Evolutionary conservation across 1,140 invertebrate species (phyloP).

Genomic region (Drosophila chauvacae): DNA sequence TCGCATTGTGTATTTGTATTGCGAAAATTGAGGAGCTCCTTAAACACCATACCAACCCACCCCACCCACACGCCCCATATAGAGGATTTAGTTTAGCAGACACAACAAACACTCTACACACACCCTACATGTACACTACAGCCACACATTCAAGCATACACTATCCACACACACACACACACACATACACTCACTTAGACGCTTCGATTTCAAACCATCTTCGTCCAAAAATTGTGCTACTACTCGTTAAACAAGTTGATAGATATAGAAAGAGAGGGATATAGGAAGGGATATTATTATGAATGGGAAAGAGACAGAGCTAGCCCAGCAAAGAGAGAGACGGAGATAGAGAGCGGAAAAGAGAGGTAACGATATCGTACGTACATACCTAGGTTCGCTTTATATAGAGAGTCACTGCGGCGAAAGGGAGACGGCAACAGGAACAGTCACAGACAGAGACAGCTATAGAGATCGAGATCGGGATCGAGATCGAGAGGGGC

Average conservation of each 20-base stretch:
- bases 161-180: not conserved
- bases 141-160: not conserved
- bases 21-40: slow-evolving; percentile 35
- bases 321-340: slow-evolving; percentile 4
- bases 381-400: slow-evolving; percentile 19
- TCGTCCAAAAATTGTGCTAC: slow-evolving; percentile 82
- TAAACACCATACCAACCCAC: slow-evolving; percentile 11
- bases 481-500: slow-evolving; percentile 3
- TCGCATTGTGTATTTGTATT: slow-evolving; percentile 36
- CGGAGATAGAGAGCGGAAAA: not conserved
- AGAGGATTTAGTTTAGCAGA: slow-evolving; percentile 44
- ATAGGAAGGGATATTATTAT: not conserved
- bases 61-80: slow-evolving; percentile 28
- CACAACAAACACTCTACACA: slow-evolving; percentile 6
- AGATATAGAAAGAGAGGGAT: slow-evolving; percentile 49
- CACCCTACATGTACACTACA: not conserved
- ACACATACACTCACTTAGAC: slow-evolving; percentile 55
- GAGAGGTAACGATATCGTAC: not conserved
- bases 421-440: slow-evolving; percentile 33
- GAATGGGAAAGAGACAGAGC: slow-evolving; percentile 15
- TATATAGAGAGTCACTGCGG: not conserved
- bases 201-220: slow-evolving; percentile 80
- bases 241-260: slow-evolving; percentile 78
- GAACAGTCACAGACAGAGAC: slow-evolving; percentile 10
- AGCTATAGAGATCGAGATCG: not conserved